Evolutionary conservation across 2,113 vertebrate genomes (phyloP), one percentile per base, ranked within the genome.

Genomic region (Perccottus glenii): DNA sequence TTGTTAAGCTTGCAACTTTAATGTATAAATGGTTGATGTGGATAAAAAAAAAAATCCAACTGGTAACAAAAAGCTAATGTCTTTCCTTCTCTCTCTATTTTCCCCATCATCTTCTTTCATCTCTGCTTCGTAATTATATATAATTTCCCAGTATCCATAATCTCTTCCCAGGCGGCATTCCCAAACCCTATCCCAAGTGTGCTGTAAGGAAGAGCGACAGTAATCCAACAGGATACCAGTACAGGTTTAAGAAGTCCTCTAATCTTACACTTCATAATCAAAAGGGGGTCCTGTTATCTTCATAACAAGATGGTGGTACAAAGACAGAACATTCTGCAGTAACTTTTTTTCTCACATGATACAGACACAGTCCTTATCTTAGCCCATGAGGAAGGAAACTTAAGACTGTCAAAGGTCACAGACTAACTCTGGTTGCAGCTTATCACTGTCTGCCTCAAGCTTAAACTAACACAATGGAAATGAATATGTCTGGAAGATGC

Each of bases 121-220:
- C 79, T 56, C 60, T 57, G 56, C 38, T 19, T 73, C 68, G 70
- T 86, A 87, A 89, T 87, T 87, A 78, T 73, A 81, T 77, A 77
- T 75, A 70, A 86, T 82, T 88, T 83, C 78, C 55, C 74, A 58
- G 66, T 78, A 70, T 70, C 75, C 57, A 67, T 86, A 85, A 88
- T 90, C 85, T 67, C 72, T 60, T 80, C 84, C 82, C 70, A 72
- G 63, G 74, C 11, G 53, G 67, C 75, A 77, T 82, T 82, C 64
- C 15, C 2, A 12, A 71, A 78, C 60, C 60, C 56, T 44, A 63
- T 77, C 83, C 70, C 67, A 74, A 43, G 77, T 82, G 69, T 35
- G 51, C 74, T 65, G 46, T 55, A 40, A 55, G 56, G 59, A 73
- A 78, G 75, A 55, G 70, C 70, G 65, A 16, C 60, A 66, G 50